phyloP scores from a whole-genome alignment of 2,797 vertebrate species.

The Gymnoscopelus microlampas region DNA sequence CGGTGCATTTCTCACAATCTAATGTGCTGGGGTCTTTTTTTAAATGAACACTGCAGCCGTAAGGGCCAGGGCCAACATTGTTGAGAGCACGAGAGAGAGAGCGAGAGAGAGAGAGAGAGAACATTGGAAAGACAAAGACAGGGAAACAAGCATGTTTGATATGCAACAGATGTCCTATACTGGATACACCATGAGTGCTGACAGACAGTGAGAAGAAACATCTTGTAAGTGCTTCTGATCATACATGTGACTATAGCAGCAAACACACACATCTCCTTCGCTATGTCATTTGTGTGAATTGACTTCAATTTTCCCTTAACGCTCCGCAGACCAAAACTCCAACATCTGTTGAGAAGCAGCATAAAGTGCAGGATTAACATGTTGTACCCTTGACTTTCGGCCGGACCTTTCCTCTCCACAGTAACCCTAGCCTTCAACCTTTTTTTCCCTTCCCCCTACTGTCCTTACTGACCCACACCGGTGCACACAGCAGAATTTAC shows the following conservation, averaged over 20 bases:
- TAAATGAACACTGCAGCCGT: conserved; percentile 81
- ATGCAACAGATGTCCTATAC: conserved; percentile 85
- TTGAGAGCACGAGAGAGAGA: conserved; percentile 33
- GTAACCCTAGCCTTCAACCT: conserved; percentile 40
- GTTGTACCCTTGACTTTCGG: conserved; percentile 57
- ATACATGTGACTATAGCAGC: conserved; percentile 8
- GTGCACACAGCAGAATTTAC: conserved; percentile 71
- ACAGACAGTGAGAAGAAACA: conserved; percentile 82
- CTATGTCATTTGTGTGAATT: neutral
- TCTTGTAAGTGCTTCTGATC: conserved; percentile 65
- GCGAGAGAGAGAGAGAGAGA: conserved; percentile 31
- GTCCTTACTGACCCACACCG: conserved; percentile 47
- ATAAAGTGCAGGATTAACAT: conserved; percentile 10
- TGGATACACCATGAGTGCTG: conserved; percentile 78
- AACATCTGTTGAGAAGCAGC: neutral
- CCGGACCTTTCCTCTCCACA: conserved; percentile 20
- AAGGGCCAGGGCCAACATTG: conserved; percentile 66
- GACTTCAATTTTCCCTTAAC: neutral
- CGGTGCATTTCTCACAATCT: conserved; percentile 72
- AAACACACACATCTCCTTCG: neutral
- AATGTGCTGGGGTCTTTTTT: conserved; percentile 77
- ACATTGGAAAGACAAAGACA: conserved; percentile 49
- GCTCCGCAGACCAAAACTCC: neutral
- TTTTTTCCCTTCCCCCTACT: conserved; percentile 33
- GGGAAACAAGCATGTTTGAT: conserved; percentile 83